Conservation (phyloP, 2,888 invertebrate genomes). For the Mesochorus sp. region DNA sequence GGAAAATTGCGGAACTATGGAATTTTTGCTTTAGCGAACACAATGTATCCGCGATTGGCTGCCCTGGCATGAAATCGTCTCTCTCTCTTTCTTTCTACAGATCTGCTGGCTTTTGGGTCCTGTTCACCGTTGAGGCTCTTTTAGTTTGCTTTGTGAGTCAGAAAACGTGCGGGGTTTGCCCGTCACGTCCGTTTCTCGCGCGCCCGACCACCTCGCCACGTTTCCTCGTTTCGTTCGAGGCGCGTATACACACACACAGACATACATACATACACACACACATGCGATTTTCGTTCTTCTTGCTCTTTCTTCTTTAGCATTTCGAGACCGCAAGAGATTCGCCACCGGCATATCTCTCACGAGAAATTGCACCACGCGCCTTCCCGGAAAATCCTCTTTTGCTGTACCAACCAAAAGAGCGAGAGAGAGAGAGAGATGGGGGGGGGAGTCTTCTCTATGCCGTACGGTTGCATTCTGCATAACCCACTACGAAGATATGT, state of each 20-base stretch:
- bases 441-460: no score
- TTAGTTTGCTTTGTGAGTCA: constrained; percentile 52
- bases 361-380: constrained; percentile 55
- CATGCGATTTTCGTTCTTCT: constrained; percentile 24
- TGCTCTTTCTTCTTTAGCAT: not conserved
- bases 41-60: no score
- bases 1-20: no score
- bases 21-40: no score
- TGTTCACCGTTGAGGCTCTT: constrained; percentile 25
- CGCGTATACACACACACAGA: constrained; percentile 33
- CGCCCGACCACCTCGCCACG: constrained; percentile 41
- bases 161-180: constrained; percentile 49
- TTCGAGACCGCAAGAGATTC: constrained; percentile 27
- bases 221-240: constrained; percentile 45
- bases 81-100: no score
- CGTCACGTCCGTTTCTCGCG: constrained; percentile 55
- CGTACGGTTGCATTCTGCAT: no score
- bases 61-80: no score
- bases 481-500: no score
- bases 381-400: constrained; percentile 29
- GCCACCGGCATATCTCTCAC: not conserved
- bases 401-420: not conserved
- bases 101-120: constrained; percentile 2
- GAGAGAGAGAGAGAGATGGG: not conserved
- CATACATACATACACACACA: no score